Evolutionary conservation across 2,113 vertebrate species (phyloP), one percentile per base, ranked within the genome.

Genomic region (Polypterus bichir): DNA sequence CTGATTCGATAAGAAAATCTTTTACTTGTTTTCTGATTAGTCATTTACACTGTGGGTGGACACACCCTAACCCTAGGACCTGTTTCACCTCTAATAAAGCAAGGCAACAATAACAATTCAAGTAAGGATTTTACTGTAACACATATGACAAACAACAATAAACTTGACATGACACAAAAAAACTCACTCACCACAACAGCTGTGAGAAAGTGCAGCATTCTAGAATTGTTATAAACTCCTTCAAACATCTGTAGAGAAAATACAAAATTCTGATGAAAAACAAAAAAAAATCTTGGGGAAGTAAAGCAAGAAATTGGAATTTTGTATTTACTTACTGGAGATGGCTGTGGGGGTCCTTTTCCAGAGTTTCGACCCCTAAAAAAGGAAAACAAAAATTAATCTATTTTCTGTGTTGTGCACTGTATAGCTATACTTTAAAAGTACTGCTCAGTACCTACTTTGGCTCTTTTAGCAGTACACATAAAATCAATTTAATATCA

Each of bases 181-280:
- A 47, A 48, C 61, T 60, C 10, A 87, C 89, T 85, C 70, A 92
- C 91, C 88, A 92, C 91, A 53, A 92, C 91, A 70, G 91, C 89
- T 64, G 91, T 92, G 60, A 92, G 86, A 72, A 92, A 92, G 76
- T 92, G 91, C 67, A 92, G 79, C 91, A 92, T 92, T 73, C 91
- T 86, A 60, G 88, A 88, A 71, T 92, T 92, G 72, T 89, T 91
- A 77, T 92, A 92, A 5, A 92, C 88, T 49, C 91, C 91, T 70
- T 92, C 91, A 63, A 92, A 92, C 47, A 85, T 87, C 90, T 92
- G 67, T 53, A 49, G 44, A 70, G 10, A 62, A 48, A 0, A n/a
- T 44, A 5, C 45, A 47, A 11, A 8, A 3, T 5, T 5, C 8
- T 9, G 7, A 7, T 10, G 7, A 46, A 27, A 5, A 9, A 4